Conservation (phyloP, 2,888 invertebrate species). For the Abscondita cerata region DNA sequence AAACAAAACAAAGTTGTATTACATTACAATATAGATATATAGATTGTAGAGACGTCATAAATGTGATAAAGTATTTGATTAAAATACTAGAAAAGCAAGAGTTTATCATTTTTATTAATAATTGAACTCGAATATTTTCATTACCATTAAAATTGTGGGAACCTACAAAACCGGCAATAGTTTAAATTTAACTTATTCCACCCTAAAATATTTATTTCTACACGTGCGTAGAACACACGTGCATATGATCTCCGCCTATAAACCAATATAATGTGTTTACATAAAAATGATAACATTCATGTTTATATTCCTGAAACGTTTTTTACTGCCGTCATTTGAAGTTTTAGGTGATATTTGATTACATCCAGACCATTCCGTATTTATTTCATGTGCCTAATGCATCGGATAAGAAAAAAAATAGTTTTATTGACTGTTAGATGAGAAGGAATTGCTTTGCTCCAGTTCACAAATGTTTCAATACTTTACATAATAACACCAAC, state of each 20-base stretch:
- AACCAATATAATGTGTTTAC: conserved; percentile 30
- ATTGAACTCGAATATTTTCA: too few species aligned
- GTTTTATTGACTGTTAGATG: conserved; percentile 16
- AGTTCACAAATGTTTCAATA: conserved; percentile 15
- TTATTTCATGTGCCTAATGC: too few species aligned
- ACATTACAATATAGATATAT: too few species aligned
- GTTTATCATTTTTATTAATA: too few species aligned
- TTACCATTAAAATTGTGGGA: too few species aligned
- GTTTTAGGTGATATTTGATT: conserved; percentile 19
- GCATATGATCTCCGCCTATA: conserved; percentile 19
- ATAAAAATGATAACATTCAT: conserved; percentile 22
- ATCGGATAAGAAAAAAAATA: not conserved
- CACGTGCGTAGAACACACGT: conserved; percentile 19
- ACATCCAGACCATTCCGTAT: conserved; percentile 7
- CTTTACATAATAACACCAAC: conserved; percentile 8
- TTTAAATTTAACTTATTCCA: conserved; percentile 10
- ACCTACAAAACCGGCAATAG: too few species aligned
- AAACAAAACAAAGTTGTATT: too few species aligned
- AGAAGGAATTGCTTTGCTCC: conserved; percentile 11
- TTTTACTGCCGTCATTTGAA: conserved; percentile 16
- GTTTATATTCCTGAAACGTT: conserved; percentile 19
- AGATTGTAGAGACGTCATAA: too few species aligned
- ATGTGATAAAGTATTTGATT: too few species aligned
- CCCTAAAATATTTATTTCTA: conserved; percentile 27
- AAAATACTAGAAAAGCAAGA: too few species aligned